Base-by-base conservation (phyloP, 2,888 invertebrate genomes). In the Trichogramma evanescens region DNA sequence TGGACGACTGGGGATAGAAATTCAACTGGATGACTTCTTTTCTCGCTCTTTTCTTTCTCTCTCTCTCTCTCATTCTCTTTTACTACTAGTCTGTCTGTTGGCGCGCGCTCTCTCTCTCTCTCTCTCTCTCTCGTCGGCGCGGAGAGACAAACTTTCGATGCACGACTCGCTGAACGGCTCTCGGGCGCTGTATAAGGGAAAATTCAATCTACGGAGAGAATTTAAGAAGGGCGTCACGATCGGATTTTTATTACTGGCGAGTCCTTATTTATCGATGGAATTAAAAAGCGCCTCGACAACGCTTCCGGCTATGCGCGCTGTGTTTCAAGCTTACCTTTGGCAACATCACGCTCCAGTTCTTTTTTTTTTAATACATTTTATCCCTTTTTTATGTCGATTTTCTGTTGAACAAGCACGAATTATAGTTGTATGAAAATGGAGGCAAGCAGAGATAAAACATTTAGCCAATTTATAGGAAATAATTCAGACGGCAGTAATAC, bases 201-300 rank as follows among this genome's bases (percentile, higher is more conserved):
- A 68, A 68, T 67, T 65, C 56, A 65, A 66, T 67, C 62, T 58
- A 39, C 57, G 50, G 57, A 52, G 26, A 26, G 59, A 68, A 67
- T 63, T 66, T 62, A 66, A 65, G 64, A 66, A 66, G 63, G 61
- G 60, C 65, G 60, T 62, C 59, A 58, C 64, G 62, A 66, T 66
- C 63, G 64, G 58, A 66, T 66, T 68, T 63, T 64, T 63, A 64
- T 68, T 65, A 66, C 61, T 62, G 63, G 58, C 45, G 64, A 59
- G 61, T 60, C 63, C 67, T 69, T 71, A 66, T 70, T 71, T 68
- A 70, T 70, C 67, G 68, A 68, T 68, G 65, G 64, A 68, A 69
- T 69, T 68, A 68, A 71, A 63, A 67, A 58, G 63, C 62, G 59
- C 64, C 56, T 51, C 61, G 62, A 60, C 62, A 62, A 61, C 56